Percentiles rank a stretch among this genome's conserved stretches.
phyloP scores from a whole-genome alignment of 2,888 invertebrate genomes.

The Chelonus formosanus region DNA sequence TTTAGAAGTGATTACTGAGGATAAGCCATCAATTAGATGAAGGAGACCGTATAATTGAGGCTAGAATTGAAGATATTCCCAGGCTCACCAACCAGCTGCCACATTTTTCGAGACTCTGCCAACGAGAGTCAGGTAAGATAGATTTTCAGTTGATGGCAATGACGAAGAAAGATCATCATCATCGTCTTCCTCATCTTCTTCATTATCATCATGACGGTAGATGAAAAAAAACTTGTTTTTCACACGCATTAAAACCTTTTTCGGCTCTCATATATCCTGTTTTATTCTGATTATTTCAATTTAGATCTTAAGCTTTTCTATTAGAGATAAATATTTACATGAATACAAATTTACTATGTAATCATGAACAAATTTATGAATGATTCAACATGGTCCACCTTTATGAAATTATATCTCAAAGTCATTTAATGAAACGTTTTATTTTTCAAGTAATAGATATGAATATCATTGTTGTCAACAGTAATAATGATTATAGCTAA shows the following conservation, averaged over 20 bases:
- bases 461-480: too few species aligned
- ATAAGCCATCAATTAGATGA: conserved; percentile 53
- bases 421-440: too few species aligned
- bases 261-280: background rate
- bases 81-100: conserved; percentile 60
- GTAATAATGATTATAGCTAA: too few species aligned
- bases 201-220: conserved; percentile 23
- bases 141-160: conserved; percentile 9
- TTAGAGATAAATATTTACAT: too few species aligned
- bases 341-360: too few species aligned
- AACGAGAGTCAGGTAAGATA: conserved; percentile 1
- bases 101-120: conserved; percentile 31
- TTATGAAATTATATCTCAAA: too few species aligned
- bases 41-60: conserved; percentile 58
- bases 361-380: too few species aligned
- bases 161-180: conserved; percentile 34
- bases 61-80: conserved; percentile 50
- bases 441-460: too few species aligned
- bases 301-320: too few species aligned
- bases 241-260: conserved; percentile 23
- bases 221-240: conserved; percentile 26
- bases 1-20: conserved; percentile 2
- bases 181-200: conserved; percentile 23
- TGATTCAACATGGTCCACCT: too few species aligned
- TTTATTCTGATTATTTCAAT: too few species aligned